Evolutionary conservation across 2,888 invertebrate species (phyloP), one percentile per base, ranked within the genome.

Genomic region (Sarcophaga caerulescens): DNA sequence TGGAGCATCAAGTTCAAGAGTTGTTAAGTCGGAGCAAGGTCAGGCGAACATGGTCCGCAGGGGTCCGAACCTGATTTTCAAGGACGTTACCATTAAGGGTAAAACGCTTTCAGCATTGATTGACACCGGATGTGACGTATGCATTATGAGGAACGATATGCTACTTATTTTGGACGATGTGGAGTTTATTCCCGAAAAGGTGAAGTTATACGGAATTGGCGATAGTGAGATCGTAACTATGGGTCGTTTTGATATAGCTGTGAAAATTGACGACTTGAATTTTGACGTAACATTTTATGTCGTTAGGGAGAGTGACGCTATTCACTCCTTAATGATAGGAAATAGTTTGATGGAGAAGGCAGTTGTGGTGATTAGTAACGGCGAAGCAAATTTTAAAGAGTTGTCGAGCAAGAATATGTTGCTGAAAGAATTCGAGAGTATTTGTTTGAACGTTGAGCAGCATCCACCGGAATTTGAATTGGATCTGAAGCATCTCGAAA

Each of bases 261-360:
- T 25, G 4, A 25, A 25, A 25, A 25, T 69, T 68, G 76, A 76
- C 21, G 59, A 19, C 5, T 59, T 44, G 21, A 4, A 35, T 4
- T 79, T 70, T 14, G 17, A 23, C 2, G 63, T 21, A 1, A 79
- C 69, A 1, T 79, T 79, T 60, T 60, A 68, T 68, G 4, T 25
- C 4, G 4, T 25, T 25, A 25, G 25, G 25, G 25, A 25, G 25
- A 25, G 4, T 25, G 25, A 77, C 76, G 23, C 21, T 47, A 68
- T 35, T 76, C 59, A 76, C 68, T 76, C 76, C 44, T 21, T 76
- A 44, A 68, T 76, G 76, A 66, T 66, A 2, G 76, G 66, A 2
- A 76, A 76, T 23, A 68, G 59, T 25, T 59, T 76, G 21, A 23
- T 77, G 23, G n/a, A 17, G 2, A 23, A 77, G 4, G 66, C 77